Percentiles rank a stretch among this genome's conserved stretches.
Conservation (phyloP, 2,113 vertebrate genomes). For the Triplophysa rosa region DNA sequence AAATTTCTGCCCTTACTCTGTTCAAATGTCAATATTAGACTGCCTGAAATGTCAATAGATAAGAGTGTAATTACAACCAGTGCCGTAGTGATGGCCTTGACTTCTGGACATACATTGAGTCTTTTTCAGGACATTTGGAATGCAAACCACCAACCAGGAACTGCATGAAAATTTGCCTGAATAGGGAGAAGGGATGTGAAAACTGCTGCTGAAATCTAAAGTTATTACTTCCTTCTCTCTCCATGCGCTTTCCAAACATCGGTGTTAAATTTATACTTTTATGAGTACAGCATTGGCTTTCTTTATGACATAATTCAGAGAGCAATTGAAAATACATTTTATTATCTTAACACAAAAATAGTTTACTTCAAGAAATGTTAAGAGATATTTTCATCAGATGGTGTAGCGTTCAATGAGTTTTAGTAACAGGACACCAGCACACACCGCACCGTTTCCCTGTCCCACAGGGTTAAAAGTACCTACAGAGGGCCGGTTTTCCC, state of each 20-base stretch:
- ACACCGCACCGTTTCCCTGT: conserved; percentile 3
- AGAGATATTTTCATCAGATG: background rate
- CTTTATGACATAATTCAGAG: too few species aligned
- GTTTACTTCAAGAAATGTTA: too few species aligned
- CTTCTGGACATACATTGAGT: conserved; percentile 42
- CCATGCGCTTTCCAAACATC: background rate
- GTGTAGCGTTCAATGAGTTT: background rate
- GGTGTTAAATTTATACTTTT: background rate
- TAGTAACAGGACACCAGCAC: conserved; percentile 3
- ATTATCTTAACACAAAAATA: too few species aligned
- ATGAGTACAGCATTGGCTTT: background rate
- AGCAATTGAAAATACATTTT: too few species aligned
- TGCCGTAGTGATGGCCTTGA: background rate
- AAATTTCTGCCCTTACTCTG: conserved; percentile 20
- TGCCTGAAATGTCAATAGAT: conserved; percentile 27
- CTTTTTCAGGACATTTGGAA: conserved; percentile 54
- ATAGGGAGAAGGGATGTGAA: conserved; percentile 30
- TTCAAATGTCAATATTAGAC: conserved; percentile 33
- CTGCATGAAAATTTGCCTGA: conserved; percentile 57
- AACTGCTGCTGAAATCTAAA: background rate
- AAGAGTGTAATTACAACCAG: conserved; percentile 10
- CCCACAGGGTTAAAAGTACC: conserved; percentile 20
- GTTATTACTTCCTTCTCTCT: background rate
- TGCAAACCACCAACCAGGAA: conserved; percentile 58
- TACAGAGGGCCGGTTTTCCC: background rate